A percentile compares a stretch with the other conserved stretches of the same genome.
These are phyloP conservation scores for Chouioia cunea DNA, from an alignment of 2,888 invertebrate genomes.

Conservation along the genomic window DNA sequence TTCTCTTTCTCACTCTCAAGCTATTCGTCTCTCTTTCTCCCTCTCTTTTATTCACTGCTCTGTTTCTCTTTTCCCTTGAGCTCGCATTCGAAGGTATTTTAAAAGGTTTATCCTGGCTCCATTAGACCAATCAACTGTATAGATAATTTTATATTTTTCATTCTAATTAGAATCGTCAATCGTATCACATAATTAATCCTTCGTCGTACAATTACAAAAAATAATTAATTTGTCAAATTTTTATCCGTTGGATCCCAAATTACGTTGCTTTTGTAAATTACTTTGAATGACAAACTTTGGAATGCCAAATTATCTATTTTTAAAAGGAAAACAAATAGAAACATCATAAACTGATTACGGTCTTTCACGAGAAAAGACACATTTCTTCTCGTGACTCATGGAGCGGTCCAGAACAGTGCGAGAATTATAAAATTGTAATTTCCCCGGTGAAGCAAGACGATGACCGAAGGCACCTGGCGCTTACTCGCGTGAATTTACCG, in stretches of 20 bases:
- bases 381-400: not conserved
- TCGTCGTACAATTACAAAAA: too few relatives aligned
- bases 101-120: too few relatives aligned
- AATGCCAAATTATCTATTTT: too few relatives aligned
- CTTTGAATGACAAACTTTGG: too few relatives aligned
- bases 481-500: slow-evolving; percentile 29
- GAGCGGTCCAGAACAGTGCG: not conserved
- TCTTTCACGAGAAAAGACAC: not conserved
- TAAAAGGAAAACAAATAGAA: too few relatives aligned
- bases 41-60: not conserved
- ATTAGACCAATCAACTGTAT: too few relatives aligned
- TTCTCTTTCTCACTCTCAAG: not conserved
- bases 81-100: too few relatives aligned
- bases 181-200: too few relatives aligned
- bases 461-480: slow-evolving; percentile 24
- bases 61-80: not conserved
- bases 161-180: not conserved
- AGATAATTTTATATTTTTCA: not conserved
- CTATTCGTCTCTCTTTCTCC: not conserved
- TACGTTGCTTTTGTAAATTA: too few relatives aligned
- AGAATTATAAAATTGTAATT: slow-evolving; percentile 40
- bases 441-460: slow-evolving; percentile 19
- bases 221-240: too few relatives aligned
- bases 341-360: too few relatives aligned
- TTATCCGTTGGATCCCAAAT: too few relatives aligned